Percentiles rank a stretch among this genome's conserved stretches.
Conservation (phyloP, 2,113 vertebrate species). For the Scomber japonicus region DNA sequence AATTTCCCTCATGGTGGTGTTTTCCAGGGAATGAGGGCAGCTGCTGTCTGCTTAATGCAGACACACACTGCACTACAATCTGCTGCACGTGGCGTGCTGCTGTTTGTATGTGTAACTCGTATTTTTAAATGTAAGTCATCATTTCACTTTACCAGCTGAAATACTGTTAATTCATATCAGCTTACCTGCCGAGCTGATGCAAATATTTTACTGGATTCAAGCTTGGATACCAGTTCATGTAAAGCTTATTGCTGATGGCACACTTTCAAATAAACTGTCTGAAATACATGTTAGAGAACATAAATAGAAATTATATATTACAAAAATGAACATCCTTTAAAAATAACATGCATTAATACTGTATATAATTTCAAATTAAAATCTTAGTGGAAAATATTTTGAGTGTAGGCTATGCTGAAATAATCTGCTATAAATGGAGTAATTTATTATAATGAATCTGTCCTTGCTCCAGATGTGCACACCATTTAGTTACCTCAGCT, state of each 20-base stretch:
- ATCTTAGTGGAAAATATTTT: too few relatives aligned
- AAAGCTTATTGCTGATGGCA: neutral
- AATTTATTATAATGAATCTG: neutral
- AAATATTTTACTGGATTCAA: neutral
- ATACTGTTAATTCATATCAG: neutral
- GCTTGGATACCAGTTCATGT: neutral
- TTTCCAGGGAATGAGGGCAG: constrained; percentile 65
- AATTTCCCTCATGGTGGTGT: constrained; percentile 64
- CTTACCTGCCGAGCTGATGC: neutral
- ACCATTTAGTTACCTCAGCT: neutral
- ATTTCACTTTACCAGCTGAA: constrained; percentile 2
- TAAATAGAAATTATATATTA: neutral
- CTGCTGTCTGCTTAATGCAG: constrained; percentile 50
- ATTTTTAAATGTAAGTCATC: constrained; percentile 44
- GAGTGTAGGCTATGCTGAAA: too few relatives aligned
- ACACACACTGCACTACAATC: constrained; percentile 14
- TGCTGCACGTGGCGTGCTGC: constrained; percentile 58
- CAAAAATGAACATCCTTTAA: too few relatives aligned
- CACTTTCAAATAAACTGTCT: neutral
- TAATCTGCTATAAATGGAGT: too few relatives aligned
- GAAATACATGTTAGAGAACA: neutral
- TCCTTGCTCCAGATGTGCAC: neutral
- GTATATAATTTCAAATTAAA: too few relatives aligned
- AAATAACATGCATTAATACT: too few relatives aligned
- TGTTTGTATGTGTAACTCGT: constrained; percentile 2